A percentile compares a stretch with the other conserved stretches of the same genome.
These are phyloP conservation scores for Myanophis thanlyinensis DNA, from an alignment of 2,113 vertebrate genomes.

Conservation along the genomic window DNA sequence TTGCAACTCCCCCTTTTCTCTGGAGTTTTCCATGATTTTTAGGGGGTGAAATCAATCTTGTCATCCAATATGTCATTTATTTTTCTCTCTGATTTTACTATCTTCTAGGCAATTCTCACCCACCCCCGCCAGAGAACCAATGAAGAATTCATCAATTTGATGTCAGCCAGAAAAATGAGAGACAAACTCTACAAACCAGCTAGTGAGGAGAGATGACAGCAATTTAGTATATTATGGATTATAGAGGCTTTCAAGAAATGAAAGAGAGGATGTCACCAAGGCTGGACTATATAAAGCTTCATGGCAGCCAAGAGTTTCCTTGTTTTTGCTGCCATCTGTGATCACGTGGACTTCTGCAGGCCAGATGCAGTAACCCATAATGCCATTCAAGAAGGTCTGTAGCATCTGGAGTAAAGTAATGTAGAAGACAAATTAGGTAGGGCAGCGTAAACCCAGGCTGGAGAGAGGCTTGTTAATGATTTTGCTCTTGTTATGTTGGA, in stretches of 20 bases:
- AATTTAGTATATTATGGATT: neutral
- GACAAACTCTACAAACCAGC: neutral
- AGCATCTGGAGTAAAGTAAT: neutral
- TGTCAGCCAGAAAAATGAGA: neutral
- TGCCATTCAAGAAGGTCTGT: neutral
- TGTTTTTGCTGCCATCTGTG: neutral
- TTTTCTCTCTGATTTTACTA: neutral
- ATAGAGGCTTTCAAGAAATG: neutral
- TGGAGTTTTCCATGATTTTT: neutral
- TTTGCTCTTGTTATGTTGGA: neutral
- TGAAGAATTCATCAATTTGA: neutral
- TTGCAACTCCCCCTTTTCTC: no score
- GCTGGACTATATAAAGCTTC: neutral
- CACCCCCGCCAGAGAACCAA: neutral
- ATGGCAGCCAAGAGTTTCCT: neutral
- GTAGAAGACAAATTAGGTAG: neutral
- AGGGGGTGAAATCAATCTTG: neutral
- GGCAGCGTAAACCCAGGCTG: neutral
- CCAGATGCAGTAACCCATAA: neutral
- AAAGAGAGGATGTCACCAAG: neutral
- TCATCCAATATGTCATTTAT: neutral
- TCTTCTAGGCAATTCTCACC: neutral
- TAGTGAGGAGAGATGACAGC: neutral
- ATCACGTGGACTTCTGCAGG: neutral
- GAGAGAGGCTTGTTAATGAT: neutral